Conservation (phyloP, 1,140 invertebrate species). For the Drosophila miranda region DNA sequence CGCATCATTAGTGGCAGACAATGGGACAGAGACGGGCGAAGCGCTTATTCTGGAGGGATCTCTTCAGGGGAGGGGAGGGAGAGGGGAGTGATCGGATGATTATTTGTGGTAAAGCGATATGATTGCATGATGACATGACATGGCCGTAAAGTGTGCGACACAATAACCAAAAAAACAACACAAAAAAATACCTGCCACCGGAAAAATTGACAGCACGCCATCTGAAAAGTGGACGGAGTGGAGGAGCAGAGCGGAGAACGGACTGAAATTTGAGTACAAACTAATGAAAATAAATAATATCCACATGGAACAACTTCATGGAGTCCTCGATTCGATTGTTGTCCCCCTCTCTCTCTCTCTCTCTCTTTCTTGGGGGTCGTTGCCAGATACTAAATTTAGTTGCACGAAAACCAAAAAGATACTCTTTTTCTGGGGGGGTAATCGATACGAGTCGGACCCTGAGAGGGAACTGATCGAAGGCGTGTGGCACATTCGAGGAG, state of each 20-base stretch:
- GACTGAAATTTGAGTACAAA: slow-evolving; percentile 48
- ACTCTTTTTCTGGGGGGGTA: slow-evolving; percentile 37
- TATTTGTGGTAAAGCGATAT: slow-evolving; percentile 72
- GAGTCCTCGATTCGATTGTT: slow-evolving; percentile 1
- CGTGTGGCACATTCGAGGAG: slow-evolving; percentile 19
- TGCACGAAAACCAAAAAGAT: slow-evolving; percentile 39
- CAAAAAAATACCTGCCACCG: slow-evolving; percentile 55
- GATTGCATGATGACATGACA: slow-evolving; percentile 78
- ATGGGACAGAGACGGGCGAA: neutral
- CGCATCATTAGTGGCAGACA: slow-evolving; percentile 62
- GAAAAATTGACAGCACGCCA: slow-evolving; percentile 74
- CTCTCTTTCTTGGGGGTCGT: slow-evolving; percentile 47
- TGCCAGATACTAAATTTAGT: slow-evolving; percentile 62
- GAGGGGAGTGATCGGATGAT: slow-evolving; percentile 46
- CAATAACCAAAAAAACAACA: slow-evolving; percentile 19
- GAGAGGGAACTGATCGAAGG: slow-evolving; percentile 13
- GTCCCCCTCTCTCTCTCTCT: slow-evolving; percentile 36
- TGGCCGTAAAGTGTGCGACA: slow-evolving; percentile 24
- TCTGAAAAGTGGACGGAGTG: slow-evolving; percentile 14
- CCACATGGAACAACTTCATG: slow-evolving; percentile 21
- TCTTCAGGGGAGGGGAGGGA: neutral
- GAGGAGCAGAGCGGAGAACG: neutral
- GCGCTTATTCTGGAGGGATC: slow-evolving; percentile 22
- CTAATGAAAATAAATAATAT: slow-evolving; percentile 56
- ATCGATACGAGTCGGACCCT: slow-evolving; percentile 52